Evolutionary conservation across 1,140 invertebrate species (phyloP), one percentile per base, ranked within the genome.

Genomic region (Acromyrmex charruanus): DNA sequence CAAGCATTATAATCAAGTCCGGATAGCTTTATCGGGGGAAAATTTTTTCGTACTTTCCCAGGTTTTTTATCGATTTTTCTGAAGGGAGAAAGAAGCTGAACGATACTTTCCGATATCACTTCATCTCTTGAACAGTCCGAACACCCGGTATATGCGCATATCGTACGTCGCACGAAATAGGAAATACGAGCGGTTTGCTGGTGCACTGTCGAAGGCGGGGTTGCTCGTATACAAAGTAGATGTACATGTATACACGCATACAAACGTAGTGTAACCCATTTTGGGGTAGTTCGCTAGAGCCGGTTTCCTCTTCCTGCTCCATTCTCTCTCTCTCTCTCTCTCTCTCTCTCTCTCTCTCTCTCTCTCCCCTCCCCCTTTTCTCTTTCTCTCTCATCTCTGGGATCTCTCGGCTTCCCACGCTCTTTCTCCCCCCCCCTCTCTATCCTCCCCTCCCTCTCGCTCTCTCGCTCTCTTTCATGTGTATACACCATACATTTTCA

Each of bases 211-310:
- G 14, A 82, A 82, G 55, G 49, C 55, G 63, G 71, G 35, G 58
- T 39, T 59, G n/a, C 31, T 49, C 28, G 55, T 69, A 53, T 14
- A 28, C 66, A 79, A 79, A 86, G 87, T 88, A 74, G 55, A 85
- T 85, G 25, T 14, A 21, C 14, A 21, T 25, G 7, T 25, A 59
- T 65, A 31, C 61, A 72, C 28, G 1, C 61, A 82, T 25, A 25
- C 55, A 68, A 58, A 53, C 65, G 79, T 21, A 84, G 63, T 51
- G 81, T 93, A 93, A 93, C 92, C 93, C 85, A 93, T 94, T 93
- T 93, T 84, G 88, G 89, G 92, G 90, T 90, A 88, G 88, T 88
- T 89, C 86, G 90, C 71, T 87, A 88, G 80, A 87, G 68, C 35
- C 53, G 44, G 79, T 82, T 72, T 89, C 85, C 87, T 86, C 72